Evolutionary conservation across 2,888 invertebrate genomes (phyloP), one percentile per base, ranked within the genome.

Genomic region (Gibbula magus): DNA sequence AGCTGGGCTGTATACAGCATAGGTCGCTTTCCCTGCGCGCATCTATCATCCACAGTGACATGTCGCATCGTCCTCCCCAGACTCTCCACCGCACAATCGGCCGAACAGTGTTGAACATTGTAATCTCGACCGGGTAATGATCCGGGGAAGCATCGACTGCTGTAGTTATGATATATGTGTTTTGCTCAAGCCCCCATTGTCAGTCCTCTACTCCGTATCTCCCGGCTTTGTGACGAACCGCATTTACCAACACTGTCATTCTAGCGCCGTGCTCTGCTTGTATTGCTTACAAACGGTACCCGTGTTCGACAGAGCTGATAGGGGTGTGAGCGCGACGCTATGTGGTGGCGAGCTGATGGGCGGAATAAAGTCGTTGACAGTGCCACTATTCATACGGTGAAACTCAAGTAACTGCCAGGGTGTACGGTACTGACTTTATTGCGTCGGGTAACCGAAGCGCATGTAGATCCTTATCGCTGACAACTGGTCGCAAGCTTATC

Each of bases 131-230:
- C 32, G 32, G 70, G 70, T 70, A 70, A 70, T 70, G 70, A 25
- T 32, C 25, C 70, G 70, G 1, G 29, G 29, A 29, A 35, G 70
- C 29, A 35, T 35, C 35, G 25, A 18, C 29, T 56, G 16, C 25
- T 61, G 29, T 61, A 32, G 29, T 70, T 70, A 70, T 70, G 70
- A 70, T 70, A 39, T 70, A 70, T 70, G 70, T 70, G 70, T 39
- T 70, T 32, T 32, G 32, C 10, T 39, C 39, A 70, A n/a, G 35
- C 29, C 39, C 13, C 20, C 39, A 70, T 70, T 70, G 70, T 70
- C 20, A 32, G 8, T 16, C 7, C 0, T 35, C 70, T 18, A n/a
- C 35, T 35, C 70, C 39, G 70, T 35, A 70, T 70, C 70, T 20
- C 35, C 20, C 20, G 35, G 39, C 39, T 70, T 70, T 70, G 32